Evolutionary conservation across 92 coral and sea anemone genomes (phyloP).

Genomic region (Porites cylindrica): DNA sequence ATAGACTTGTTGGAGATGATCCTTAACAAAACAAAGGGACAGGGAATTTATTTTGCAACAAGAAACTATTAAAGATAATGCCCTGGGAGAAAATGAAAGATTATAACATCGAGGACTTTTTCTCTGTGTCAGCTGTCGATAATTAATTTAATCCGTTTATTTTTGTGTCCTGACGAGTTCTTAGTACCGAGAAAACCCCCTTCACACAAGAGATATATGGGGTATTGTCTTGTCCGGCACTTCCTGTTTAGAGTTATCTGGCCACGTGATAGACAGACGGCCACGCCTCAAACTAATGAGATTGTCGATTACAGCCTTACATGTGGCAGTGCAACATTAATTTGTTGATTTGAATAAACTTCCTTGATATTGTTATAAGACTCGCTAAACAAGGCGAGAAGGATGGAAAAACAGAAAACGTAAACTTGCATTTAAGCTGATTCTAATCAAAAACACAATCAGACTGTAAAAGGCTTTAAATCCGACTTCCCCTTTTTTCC

Average conservation of each 20-base stretch:
- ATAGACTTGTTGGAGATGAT: neutral
- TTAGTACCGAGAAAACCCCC: slow-evolving; percentile 7
- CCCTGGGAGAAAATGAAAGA: neutral
- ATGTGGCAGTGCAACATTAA: neutral
- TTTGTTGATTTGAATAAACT: neutral
- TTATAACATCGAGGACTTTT: neutral
- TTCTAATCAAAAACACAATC: neutral
- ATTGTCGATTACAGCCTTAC: neutral
- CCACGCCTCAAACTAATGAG: neutral
- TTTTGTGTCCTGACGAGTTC: slow-evolving; percentile 29
- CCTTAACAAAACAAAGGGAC: neutral
- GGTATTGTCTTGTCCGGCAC: neutral
- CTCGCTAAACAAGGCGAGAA: neutral
- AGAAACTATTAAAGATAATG: neutral
- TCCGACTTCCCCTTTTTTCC: neutral
- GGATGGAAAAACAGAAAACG: neutral
- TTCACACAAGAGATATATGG: neutral
- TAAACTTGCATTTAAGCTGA: neutral
- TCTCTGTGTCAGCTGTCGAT: neutral
- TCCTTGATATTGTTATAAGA: neutral
- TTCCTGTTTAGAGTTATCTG: slow-evolving; percentile 3
- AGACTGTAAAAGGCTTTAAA: neutral
- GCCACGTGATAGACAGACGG: neutral
- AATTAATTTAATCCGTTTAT: slow-evolving; percentile 4
- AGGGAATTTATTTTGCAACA: neutral